Conservation (phyloP, 2,888 invertebrate species). For the Lepidochitona cinerea region DNA sequence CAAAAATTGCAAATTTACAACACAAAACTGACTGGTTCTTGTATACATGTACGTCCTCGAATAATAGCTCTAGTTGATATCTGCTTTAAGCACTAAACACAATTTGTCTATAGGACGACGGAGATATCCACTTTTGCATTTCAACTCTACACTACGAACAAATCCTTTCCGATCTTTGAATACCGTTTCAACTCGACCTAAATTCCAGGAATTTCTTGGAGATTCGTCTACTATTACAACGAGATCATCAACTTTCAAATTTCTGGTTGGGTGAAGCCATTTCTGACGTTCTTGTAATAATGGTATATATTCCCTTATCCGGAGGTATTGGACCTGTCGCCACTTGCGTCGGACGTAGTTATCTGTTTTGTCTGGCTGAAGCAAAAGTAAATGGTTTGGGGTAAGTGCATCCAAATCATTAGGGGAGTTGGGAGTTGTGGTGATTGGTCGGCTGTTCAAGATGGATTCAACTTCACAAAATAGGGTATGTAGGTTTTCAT, state of each 20-base stretch:
- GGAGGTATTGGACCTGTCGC: conserved; percentile 34
- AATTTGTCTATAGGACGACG: neutral
- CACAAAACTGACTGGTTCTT: no score
- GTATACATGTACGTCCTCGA: no score
- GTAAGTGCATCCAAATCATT: conserved; percentile 24
- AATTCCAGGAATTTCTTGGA: neutral
- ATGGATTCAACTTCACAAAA: conserved; percentile 30
- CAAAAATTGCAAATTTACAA: no score
- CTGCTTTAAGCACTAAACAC: neutral
- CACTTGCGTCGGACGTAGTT: conserved; percentile 26
- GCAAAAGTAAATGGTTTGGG: conserved; percentile 28
- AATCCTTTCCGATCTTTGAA: neutral
- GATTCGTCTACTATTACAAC: neutral
- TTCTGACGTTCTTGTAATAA: conserved; percentile 23
- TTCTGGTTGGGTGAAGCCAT: conserved; percentile 6
- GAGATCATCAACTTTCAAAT: neutral
- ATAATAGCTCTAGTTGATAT: neutral
- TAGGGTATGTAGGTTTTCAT: conserved; percentile 26
- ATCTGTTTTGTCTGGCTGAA: conserved; percentile 20
- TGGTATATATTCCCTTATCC: conserved; percentile 20
- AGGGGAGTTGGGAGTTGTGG: conserved; percentile 13
- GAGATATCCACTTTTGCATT: neutral
- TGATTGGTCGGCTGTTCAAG: conserved; percentile 28
- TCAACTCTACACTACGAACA: neutral
- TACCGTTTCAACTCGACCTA: neutral